phyloP scores from a whole-genome alignment of 2,113 vertebrate species.

The Platycercus adscitus region DNA sequence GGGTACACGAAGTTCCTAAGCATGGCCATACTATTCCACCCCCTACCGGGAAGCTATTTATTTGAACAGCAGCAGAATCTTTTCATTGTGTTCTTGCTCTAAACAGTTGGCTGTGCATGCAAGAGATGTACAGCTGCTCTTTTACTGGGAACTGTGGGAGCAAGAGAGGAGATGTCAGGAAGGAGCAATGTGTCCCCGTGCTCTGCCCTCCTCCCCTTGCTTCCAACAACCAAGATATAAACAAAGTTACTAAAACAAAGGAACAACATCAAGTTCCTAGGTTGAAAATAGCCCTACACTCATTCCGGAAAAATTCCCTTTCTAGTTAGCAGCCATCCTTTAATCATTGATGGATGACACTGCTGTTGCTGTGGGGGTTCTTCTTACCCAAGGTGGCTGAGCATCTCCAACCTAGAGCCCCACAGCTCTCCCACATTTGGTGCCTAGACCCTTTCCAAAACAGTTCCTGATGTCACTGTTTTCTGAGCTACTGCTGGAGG shows the following conservation, averaged over 20 bases:
- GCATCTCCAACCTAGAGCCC: neutral
- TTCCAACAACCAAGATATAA: neutral
- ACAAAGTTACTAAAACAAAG: conserved; percentile 68
- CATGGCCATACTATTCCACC: conserved; percentile 9
- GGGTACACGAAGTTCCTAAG: conserved; percentile 38
- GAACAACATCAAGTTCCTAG: conserved; percentile 51
- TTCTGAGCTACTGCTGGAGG: neutral
- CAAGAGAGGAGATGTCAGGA: conserved; percentile 36
- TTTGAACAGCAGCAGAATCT: conserved; percentile 42
- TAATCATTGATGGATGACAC: neutral
- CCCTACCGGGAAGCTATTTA: conserved; percentile 41
- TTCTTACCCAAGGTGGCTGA: neutral
- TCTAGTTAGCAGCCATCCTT: rapidly evolving
- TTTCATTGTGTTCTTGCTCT: conserved; percentile 52
- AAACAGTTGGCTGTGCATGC: neutral
- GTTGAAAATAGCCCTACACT: conserved; percentile 39
- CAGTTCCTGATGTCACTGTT: neutral
- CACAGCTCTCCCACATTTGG: rapidly evolving
- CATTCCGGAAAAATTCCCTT: conserved; percentile 54
- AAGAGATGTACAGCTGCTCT: neutral
- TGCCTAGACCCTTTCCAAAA: neutral
- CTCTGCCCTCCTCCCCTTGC: neutral
- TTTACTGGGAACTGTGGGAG: neutral
- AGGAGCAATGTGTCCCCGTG: neutral
- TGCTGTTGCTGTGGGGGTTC: neutral